phyloP scores from a whole-genome alignment of 2,888 invertebrate species.

The Melipona bicolor region DNA sequence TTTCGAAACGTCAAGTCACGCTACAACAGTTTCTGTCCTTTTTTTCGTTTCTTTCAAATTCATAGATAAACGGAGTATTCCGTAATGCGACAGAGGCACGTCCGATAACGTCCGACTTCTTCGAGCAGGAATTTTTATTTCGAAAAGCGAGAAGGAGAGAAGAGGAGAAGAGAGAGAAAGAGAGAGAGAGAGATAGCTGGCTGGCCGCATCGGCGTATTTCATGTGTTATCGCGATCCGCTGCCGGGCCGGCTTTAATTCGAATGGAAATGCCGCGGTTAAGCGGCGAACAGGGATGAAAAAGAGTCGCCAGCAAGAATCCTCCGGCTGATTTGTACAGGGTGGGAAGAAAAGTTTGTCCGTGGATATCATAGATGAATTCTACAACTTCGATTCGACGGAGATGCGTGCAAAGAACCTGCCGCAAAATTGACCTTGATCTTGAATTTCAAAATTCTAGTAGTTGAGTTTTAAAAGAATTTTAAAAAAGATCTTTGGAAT shows the following conservation, averaged over 20 bases:
- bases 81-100: constrained; percentile 18
- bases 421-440: too few relatives aligned
- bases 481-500: too few relatives aligned
- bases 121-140: constrained; percentile 42
- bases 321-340: constrained; percentile 19
- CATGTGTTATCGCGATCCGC: constrained; percentile 58
- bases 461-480: too few relatives aligned
- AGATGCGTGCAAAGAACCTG: too few relatives aligned
- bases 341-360: too few relatives aligned
- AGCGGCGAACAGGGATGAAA: background rate
- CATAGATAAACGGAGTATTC: constrained; percentile 28
- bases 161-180: constrained; percentile 1
- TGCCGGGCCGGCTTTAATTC: constrained; percentile 62
- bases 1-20: constrained; percentile 1
- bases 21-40: background rate
- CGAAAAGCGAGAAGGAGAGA: constrained; percentile 7
- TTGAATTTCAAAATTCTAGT: too few relatives aligned
- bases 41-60: constrained; percentile 20
- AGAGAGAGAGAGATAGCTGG: constrained; percentile 23
- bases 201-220: constrained; percentile 50
- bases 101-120: constrained; percentile 33
- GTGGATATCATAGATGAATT: too few relatives aligned
- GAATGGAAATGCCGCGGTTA: constrained; percentile 58
- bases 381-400: too few relatives aligned
- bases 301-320: background rate